Conservation (phyloP, 2,797 vertebrate species). For the Sardinella longiceps region DNA sequence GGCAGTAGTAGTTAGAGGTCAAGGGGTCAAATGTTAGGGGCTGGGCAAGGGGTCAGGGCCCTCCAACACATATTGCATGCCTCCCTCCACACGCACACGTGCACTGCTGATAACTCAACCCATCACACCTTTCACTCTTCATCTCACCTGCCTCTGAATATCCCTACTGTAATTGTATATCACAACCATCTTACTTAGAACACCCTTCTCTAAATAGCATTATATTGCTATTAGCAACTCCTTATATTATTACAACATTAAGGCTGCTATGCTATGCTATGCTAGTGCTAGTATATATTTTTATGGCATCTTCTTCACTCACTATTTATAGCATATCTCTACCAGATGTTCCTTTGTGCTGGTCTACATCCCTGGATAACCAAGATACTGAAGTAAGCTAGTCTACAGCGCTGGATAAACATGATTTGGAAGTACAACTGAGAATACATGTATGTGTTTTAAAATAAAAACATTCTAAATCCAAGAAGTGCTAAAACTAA, state of each 20-base stretch:
- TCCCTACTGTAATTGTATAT: not conserved
- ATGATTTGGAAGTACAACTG: too few species aligned
- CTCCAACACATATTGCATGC: conserved; percentile 58
- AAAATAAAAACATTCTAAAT: too few species aligned
- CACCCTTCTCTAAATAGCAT: not conserved
- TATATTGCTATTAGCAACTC: not conserved
- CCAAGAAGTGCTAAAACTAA: too few species aligned
- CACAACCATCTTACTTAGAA: not conserved
- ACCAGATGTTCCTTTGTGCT: not conserved
- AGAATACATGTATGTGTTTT: not conserved
- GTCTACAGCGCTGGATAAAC: not conserved
- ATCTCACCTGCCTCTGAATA: too few species aligned
- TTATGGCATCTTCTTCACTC: too few species aligned
- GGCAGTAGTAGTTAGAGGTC: conserved; percentile 61
- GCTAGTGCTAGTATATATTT: not conserved
- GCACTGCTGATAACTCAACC: conserved; percentile 24
- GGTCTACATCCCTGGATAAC: not conserved
- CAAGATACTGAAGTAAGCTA: not conserved
- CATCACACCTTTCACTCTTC: not conserved
- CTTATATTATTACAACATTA: not conserved
- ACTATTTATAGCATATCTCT: not conserved
- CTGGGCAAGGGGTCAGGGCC: conserved; percentile 32
- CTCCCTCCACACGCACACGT: conserved; percentile 36
- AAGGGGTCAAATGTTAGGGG: conserved; percentile 58
- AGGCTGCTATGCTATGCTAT: not conserved